These are phyloP conservation scores for Takifugu rubripes DNA, from an alignment of 2,797 vertebrate species.

Conservation along the genomic window DNA sequence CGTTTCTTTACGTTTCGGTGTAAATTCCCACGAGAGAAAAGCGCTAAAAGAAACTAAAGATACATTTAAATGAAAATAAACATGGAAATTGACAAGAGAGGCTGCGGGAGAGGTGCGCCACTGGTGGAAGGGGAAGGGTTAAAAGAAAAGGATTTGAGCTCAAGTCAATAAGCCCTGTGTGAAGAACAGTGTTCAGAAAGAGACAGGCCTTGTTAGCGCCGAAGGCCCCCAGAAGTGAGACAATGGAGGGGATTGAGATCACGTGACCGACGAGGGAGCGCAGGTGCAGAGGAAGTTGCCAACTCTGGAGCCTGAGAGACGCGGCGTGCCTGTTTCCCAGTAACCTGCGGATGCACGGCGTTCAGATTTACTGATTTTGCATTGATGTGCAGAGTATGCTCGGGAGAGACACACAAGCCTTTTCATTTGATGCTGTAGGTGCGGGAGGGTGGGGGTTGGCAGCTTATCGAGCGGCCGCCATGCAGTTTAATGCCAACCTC, in stretches of 20 bases:
- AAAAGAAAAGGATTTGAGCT: conserved; percentile 8
- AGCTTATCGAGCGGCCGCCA: too few relatives aligned
- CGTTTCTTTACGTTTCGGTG: too few relatives aligned
- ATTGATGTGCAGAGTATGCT: conserved; percentile 2
- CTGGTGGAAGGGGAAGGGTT: not conserved
- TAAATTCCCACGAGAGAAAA: too few relatives aligned
- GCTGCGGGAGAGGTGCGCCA: too few relatives aligned
- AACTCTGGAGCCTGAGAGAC: conserved; percentile 15
- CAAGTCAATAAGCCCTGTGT: conserved; percentile 5
- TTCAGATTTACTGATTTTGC: not conserved
- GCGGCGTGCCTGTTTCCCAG: conserved; percentile 3
- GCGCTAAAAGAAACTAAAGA: too few relatives aligned
- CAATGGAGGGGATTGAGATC: conserved; percentile 5
- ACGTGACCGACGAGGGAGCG: conserved; percentile 1
- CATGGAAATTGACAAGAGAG: not conserved
- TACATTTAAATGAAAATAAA: too few relatives aligned
- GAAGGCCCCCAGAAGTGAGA: conserved; percentile 8
- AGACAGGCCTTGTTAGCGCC: conserved; percentile 15
- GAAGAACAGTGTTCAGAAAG: conserved; percentile 12
- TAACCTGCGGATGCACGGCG: conserved; percentile 1
- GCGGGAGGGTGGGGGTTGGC: not conserved
- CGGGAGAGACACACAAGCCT: not conserved
- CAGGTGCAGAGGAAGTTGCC: conserved; percentile 20
- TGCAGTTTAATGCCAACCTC: too few relatives aligned
- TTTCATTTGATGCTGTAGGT: not conserved